Conservation (phyloP, 2,888 invertebrate genomes). For the Caenorhabditis panamensis region DNA sequence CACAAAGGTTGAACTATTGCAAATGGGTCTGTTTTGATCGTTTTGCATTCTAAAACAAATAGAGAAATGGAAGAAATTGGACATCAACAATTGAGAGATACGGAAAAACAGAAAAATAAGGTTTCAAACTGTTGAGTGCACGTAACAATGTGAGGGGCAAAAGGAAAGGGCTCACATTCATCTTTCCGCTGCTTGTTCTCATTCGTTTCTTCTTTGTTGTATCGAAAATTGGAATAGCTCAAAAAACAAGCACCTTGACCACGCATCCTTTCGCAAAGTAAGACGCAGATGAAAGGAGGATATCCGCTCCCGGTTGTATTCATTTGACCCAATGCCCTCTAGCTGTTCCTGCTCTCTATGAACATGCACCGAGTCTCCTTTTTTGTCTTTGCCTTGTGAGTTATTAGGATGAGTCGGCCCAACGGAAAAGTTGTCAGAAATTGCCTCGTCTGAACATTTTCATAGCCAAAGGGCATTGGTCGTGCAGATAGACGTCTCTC, state of each 20-base stretch:
- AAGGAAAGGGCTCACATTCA: slow-evolving; percentile 21
- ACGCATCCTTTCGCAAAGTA: background rate
- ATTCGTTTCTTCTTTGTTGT: slow-evolving; percentile 18
- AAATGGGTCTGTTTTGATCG: slow-evolving; percentile 17
- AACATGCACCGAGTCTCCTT: slow-evolving; percentile 12
- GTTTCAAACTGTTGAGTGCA: slow-evolving; percentile 30
- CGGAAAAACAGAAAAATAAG: slow-evolving; percentile 2
- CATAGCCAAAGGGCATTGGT: slow-evolving; percentile 8
- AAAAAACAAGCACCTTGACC: slow-evolving; percentile 10
- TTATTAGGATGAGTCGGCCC: slow-evolving; percentile 3
- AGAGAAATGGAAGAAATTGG: background rate
- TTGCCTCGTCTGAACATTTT: background rate
- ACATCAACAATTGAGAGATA: background rate
- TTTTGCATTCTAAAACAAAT: background rate
- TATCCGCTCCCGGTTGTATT: slow-evolving; percentile 46
- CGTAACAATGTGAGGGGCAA: slow-evolving; percentile 8
- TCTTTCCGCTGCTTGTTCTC: background rate
- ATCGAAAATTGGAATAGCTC: slow-evolving; percentile 18
- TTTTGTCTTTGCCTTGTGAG: slow-evolving; percentile 1
- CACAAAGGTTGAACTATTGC: no score
- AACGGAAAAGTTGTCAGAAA: background rate
- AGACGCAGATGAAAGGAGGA: slow-evolving; percentile 42
- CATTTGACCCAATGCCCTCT: slow-evolving; percentile 35
- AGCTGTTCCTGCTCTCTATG: slow-evolving; percentile 31
- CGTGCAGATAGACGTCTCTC: slow-evolving; percentile 1